Percentiles rank a stretch among this genome's conserved stretches.
phyloP scores from a whole-genome alignment of 2,113 vertebrate genomes.

The Entosphenus tridentatus region DNA sequence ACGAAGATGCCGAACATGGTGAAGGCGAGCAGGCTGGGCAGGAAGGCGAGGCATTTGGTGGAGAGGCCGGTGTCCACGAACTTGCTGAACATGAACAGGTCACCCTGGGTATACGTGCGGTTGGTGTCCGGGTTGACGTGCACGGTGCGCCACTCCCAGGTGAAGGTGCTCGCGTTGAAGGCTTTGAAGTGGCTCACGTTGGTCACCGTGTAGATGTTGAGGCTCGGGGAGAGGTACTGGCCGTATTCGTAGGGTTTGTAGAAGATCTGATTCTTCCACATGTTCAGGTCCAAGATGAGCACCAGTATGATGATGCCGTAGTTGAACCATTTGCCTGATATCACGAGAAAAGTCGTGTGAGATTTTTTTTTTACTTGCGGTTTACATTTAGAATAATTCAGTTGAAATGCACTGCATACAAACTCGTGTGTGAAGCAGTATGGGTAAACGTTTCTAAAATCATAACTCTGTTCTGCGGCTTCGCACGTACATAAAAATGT shows the following conservation, averaged over 20 bases:
- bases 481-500: no score
- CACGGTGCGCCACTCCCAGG: slow-evolving; percentile 62
- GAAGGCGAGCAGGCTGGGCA: slow-evolving; percentile 74
- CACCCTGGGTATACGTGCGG: slow-evolving; percentile 39
- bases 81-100: slow-evolving; percentile 83
- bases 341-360: no score
- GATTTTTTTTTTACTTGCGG: no score
- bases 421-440: no score
- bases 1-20: slow-evolving; percentile 77
- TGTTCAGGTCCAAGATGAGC: slow-evolving; percentile 89
- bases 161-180: slow-evolving; percentile 71
- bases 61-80: slow-evolving; percentile 55
- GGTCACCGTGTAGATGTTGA: slow-evolving; percentile 87
- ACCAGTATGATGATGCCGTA: slow-evolving; percentile 96
- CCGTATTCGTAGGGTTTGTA: slow-evolving; percentile 90
- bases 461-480: no score
- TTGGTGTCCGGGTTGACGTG: slow-evolving; percentile 51
- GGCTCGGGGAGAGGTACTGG: slow-evolving; percentile 73
- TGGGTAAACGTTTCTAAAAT: no score
- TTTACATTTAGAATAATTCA: no score
- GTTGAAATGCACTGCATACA: no score
- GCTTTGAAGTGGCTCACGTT: slow-evolving; percentile 49
- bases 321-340: slow-evolving; percentile 96
- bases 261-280: slow-evolving; percentile 99
- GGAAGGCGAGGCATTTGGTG: slow-evolving; percentile 76